phyloP scores from a whole-genome alignment of 1,140 invertebrate species.

The Leptinotarsa undecemlineata region DNA sequence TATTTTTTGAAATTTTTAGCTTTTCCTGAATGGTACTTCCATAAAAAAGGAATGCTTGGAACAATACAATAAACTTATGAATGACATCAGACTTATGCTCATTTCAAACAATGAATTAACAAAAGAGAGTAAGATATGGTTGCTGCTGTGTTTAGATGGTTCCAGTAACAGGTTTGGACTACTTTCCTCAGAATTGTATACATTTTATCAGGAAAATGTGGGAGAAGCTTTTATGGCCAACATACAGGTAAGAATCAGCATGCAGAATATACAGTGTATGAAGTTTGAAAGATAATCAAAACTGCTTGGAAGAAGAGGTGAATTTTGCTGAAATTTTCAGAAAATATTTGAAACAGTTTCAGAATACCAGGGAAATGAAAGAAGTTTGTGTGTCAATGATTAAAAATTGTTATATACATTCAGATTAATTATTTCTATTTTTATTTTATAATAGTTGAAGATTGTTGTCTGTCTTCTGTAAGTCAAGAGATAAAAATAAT shows the following conservation, averaged over 20 bases:
- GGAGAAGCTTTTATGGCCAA: slow-evolving; percentile 44
- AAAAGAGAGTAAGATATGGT: slow-evolving; percentile 44
- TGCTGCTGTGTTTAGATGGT: slow-evolving; percentile 47
- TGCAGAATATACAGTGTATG: no score
- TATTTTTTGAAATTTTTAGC: slow-evolving; percentile 36
- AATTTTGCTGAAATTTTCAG: no score
- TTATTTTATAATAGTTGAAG: no score
- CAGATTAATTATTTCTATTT: no score
- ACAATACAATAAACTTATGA: slow-evolving; percentile 41
- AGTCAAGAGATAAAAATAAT: no score
- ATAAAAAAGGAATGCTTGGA: slow-evolving; percentile 39
- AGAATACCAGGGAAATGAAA: no score
- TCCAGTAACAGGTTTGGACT: slow-evolving; percentile 41
- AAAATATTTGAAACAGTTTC: no score
- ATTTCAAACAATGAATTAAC: slow-evolving; percentile 35
- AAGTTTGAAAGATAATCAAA: no score
- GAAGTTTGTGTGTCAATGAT: no score
- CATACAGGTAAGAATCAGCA: slow-evolving; percentile 40
- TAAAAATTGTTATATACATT: no score
- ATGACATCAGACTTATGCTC: slow-evolving; percentile 39
- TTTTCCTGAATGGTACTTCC: slow-evolving; percentile 45
- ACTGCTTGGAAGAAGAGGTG: no score
- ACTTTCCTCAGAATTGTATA: slow-evolving; percentile 42
- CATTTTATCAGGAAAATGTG: slow-evolving; percentile 48
- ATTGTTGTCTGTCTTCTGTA: no score